These are phyloP conservation scores for Reinhardtius hippoglossoides DNA, from an alignment of 2,113 vertebrate genomes.

Conservation along the genomic window DNA sequence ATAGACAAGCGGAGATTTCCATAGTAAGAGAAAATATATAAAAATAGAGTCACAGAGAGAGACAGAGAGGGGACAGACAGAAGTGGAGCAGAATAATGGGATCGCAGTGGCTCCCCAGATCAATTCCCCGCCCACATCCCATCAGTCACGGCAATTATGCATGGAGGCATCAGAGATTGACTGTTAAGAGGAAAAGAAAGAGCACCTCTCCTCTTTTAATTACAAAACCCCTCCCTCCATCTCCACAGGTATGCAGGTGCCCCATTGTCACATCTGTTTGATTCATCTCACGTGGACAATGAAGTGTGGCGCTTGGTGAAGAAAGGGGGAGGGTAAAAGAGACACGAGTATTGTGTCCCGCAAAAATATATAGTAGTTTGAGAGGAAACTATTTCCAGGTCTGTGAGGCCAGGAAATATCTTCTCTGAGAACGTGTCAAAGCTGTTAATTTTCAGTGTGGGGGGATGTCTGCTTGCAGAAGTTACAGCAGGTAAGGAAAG, in stretches of 20 bases:
- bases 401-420: neutral
- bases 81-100: conserved; percentile 70
- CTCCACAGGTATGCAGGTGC: conserved; percentile 13
- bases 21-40: conserved; percentile 10
- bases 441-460: neutral
- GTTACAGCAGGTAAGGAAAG: neutral
- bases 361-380: neutral
- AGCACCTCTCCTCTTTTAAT: conserved; percentile 47
- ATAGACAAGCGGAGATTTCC: neutral
- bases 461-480: neutral
- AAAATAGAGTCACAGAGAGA: conserved; percentile 19
- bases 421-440: neutral
- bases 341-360: neutral
- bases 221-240: conserved; percentile 45
- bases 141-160: conserved; percentile 79
- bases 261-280: conserved; percentile 30
- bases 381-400: neutral
- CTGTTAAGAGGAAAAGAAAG: conserved; percentile 47
- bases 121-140: conserved; percentile 65
- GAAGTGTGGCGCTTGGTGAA: neutral
- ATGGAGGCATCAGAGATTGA: conserved; percentile 40
- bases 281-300: neutral
- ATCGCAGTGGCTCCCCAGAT: conserved; percentile 61
- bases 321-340: neutral
- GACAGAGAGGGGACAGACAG: conserved; percentile 35